Evolutionary conservation across 2,113 vertebrate species (phyloP).

Genomic region (Meles meles): DNA sequence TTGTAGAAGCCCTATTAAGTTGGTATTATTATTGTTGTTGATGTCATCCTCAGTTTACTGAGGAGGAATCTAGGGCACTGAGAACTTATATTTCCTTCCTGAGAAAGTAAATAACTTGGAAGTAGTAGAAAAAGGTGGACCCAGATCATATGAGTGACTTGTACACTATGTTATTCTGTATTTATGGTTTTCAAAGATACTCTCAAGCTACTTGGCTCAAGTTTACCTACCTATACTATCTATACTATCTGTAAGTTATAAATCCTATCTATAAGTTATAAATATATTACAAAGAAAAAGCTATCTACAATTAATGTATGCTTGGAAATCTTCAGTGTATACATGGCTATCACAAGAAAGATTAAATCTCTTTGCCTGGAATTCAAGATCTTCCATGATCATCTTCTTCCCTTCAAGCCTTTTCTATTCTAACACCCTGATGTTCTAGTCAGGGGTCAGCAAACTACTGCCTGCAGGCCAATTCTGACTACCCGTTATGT

Average conservation of each 20-base stretch:
- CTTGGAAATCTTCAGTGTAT: neutral
- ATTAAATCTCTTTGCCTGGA: neutral
- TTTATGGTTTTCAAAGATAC: neutral
- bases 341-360: neutral
- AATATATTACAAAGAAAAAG: neutral
- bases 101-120: neutral
- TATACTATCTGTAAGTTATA: neutral
- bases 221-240: neutral
- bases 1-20: neutral
- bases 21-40: neutral
- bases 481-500: neutral
- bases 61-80: neutral
- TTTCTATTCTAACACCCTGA: neutral
- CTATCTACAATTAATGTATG: neutral
- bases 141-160: neutral
- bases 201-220: conserved; percentile 11
- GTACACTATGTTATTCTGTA: neutral
- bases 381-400: neutral
- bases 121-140: neutral
- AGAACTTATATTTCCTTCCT: neutral
- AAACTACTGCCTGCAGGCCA: neutral
- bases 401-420: neutral
- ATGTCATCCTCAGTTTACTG: neutral
- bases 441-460: neutral
- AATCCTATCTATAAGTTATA: neutral